Conservation (phyloP, 2,888 invertebrate genomes). For the Hymenopus coronatus region DNA sequence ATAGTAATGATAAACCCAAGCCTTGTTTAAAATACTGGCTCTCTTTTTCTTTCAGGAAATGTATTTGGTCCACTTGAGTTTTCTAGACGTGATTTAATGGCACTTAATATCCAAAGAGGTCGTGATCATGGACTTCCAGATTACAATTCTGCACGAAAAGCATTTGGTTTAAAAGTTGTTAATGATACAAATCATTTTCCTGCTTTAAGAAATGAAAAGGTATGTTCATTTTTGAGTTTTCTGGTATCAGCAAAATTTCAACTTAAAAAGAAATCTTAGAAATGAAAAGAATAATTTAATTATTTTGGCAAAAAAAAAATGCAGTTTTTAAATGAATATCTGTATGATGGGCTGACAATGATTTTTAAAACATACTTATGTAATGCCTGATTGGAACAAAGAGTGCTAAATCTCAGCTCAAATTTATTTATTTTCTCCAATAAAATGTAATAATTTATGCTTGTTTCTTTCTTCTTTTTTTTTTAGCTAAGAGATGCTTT, state of each 20-base stretch:
- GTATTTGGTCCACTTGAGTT: slow-evolving; percentile 59
- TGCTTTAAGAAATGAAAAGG: background rate
- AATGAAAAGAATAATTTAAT: no score
- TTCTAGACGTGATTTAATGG: slow-evolving; percentile 57
- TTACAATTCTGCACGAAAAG: slow-evolving; percentile 56
- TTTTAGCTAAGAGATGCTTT: background rate
- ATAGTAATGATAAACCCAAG: no score
- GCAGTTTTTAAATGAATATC: no score
- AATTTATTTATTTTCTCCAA: no score
- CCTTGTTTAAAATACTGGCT: no score
- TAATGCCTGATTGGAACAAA: no score
- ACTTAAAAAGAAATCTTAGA: background rate
- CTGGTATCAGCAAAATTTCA: background rate
- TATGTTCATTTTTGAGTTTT: background rate
- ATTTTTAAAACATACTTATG: no score
- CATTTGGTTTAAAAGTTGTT: slow-evolving; percentile 47
- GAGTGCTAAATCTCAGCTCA: no score
- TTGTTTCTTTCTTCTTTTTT: background rate
- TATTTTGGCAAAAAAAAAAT: no score
- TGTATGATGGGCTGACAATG: no score
- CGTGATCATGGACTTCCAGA: slow-evolving; percentile 60
- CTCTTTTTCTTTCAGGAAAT: slow-evolving; percentile 37
- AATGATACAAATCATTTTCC: slow-evolving; percentile 41
- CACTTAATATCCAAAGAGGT: slow-evolving; percentile 56
- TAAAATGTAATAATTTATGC: no score